A percentile compares a stretch with the other conserved stretches of the same genome.
Conservation (phyloP, 2,797 vertebrate species). For the Sebastes goodei region DNA sequence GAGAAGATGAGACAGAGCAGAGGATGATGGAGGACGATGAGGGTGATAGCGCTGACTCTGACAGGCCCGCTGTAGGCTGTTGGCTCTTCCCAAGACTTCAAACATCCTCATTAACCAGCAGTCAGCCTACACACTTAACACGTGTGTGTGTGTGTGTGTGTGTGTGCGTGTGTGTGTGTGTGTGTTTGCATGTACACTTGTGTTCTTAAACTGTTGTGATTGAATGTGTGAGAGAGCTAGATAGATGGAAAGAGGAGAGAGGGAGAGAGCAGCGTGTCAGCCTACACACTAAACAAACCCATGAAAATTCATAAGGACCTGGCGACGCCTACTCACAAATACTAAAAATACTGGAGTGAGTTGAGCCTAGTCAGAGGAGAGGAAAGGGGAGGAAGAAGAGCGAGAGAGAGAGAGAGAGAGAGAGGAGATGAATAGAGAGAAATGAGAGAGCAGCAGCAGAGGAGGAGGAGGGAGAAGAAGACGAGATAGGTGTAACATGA, state of each 20-base stretch:
- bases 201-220: slow-evolving; percentile 59
- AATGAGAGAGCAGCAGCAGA: slow-evolving; percentile 58
- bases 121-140: slow-evolving; percentile 74
- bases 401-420: slow-evolving; percentile 32
- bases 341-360: slow-evolving; percentile 83
- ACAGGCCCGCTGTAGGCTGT: slow-evolving; percentile 68
- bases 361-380: slow-evolving; percentile 77
- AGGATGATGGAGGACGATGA: slow-evolving; percentile 61
- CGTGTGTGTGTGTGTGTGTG: slow-evolving; percentile 37
- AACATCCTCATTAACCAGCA: slow-evolving; percentile 77
- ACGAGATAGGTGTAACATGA: slow-evolving; percentile 73
- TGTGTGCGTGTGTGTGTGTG: slow-evolving; percentile 13
- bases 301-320: slow-evolving; percentile 84
- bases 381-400: slow-evolving; percentile 63
- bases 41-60: slow-evolving; percentile 58
- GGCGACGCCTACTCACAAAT: slow-evolving; percentile 80
- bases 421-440: slow-evolving; percentile 69
- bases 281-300: slow-evolving; percentile 82
- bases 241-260: slow-evolving; percentile 19
- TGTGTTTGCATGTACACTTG: slow-evolving; percentile 47
- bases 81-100: slow-evolving; percentile 66
- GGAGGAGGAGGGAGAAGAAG: slow-evolving; percentile 62
- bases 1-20: slow-evolving; percentile 17
- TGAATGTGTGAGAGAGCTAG: slow-evolving; percentile 29
- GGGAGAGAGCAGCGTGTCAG: slow-evolving; percentile 70